Conservation (phyloP, 2,888 invertebrate species). For the Nemotelus nigrinus region DNA sequence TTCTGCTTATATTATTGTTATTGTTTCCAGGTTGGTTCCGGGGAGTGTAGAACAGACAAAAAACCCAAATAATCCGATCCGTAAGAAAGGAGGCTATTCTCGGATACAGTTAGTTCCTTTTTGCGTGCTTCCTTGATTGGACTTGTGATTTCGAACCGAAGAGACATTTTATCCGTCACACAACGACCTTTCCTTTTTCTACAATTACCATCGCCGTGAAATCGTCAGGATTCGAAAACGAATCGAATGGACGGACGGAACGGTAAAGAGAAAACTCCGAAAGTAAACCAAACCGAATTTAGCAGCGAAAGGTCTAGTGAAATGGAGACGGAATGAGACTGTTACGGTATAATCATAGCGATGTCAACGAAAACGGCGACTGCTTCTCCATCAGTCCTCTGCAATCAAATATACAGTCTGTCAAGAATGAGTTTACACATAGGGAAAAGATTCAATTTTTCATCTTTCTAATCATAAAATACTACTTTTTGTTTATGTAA, state of each 20-base stretch:
- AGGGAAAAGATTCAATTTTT: too few relatives aligned
- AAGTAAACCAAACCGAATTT: constrained; percentile 9
- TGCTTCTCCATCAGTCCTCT: constrained; percentile 24
- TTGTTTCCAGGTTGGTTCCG: constrained; percentile 3
- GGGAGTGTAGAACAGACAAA: neutral
- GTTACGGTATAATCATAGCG: constrained; percentile 24
- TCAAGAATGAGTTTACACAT: too few relatives aligned
- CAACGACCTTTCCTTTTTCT: constrained; percentile 18
- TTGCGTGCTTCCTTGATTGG: constrained; percentile 49
- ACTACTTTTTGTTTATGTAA: too few relatives aligned
- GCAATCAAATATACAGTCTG: constrained; percentile 39
- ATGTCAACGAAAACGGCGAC: constrained; percentile 12
- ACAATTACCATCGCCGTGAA: constrained; percentile 9
- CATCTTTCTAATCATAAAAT: too few relatives aligned
- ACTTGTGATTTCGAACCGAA: constrained; percentile 45
- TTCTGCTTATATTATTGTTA: constrained; percentile 8
- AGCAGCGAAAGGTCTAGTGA: neutral
- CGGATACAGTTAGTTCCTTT: constrained; percentile 24
- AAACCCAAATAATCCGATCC: neutral
- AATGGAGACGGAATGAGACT: constrained; percentile 1
- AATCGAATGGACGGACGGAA: neutral
- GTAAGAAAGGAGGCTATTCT: neutral
- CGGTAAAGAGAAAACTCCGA: neutral
- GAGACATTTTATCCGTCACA: constrained; percentile 37
- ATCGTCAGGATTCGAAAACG: neutral